phyloP scores from a whole-genome alignment of 1,140 invertebrate genomes.

The Capitella teleta region DNA sequence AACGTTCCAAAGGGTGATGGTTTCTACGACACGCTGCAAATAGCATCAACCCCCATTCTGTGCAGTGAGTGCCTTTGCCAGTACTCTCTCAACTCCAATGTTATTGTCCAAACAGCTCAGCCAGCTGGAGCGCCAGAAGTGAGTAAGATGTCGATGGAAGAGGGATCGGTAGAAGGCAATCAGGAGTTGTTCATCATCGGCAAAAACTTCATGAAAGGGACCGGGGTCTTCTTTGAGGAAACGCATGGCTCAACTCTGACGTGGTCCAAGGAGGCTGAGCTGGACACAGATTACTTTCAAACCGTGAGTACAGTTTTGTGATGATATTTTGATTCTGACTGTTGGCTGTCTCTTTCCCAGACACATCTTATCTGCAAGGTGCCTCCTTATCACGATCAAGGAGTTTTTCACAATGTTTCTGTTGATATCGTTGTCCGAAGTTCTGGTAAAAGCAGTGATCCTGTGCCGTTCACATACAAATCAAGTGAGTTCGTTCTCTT shows the following conservation, averaged over 20 bases:
- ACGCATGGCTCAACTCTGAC: conserved; percentile 35
- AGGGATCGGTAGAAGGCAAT: conserved; percentile 67
- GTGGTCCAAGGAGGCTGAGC: conserved; percentile 42
- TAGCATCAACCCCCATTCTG: conserved; percentile 82
- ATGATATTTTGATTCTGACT: neutral
- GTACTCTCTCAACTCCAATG: neutral
- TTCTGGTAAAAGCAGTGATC: conserved; percentile 75
- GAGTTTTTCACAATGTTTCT: conserved; percentile 54
- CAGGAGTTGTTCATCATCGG: conserved; percentile 82
- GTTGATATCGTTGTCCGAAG: conserved; percentile 68
- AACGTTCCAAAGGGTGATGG: conserved; percentile 60
- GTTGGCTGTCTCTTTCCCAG: conserved; percentile 43
- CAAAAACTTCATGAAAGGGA: conserved; percentile 93
- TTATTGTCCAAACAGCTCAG: conserved; percentile 58
- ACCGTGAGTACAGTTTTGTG: conserved; percentile 27
- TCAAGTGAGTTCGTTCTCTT: conserved; percentile 11
- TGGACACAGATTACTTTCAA: conserved; percentile 44
- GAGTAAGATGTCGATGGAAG: conserved; percentile 76
- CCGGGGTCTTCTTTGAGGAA: conserved; percentile 75
- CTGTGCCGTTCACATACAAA: conserved; percentile 68
- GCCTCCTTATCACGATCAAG: conserved; percentile 60
- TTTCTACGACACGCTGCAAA: conserved; percentile 68
- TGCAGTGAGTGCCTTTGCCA: conserved; percentile 67
- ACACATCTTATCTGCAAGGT: conserved; percentile 87
- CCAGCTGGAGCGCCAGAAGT: conserved; percentile 91